These are phyloP conservation scores for Phrynocephalus versicolor DNA, from an alignment of 2,113 vertebrate species.

Conservation along the genomic window DNA sequence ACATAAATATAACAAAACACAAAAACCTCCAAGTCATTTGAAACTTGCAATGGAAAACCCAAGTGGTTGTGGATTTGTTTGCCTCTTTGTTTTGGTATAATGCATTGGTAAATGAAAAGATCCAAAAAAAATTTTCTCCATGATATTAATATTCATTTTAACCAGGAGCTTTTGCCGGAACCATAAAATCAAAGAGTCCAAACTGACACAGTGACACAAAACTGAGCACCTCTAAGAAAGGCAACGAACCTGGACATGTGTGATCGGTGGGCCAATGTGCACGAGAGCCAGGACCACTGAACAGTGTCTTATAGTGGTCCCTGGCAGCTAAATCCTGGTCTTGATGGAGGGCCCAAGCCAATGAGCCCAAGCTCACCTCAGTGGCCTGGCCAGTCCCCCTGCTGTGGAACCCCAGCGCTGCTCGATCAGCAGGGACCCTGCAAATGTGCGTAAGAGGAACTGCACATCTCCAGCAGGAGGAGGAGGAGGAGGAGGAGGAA, in stretches of 20 bases:
- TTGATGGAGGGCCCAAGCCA: neutral
- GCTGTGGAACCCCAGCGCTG: too few relatives aligned
- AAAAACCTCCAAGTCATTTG: conserved; percentile 29
- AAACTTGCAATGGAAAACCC: conserved; percentile 6
- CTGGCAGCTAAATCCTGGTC: neutral
- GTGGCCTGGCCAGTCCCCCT: neutral
- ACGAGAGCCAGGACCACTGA: fast-evolving
- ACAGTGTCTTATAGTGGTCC: fast-evolving
- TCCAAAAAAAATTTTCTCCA: conserved; percentile 1
- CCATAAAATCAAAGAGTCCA: neutral
- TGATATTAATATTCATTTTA: neutral
- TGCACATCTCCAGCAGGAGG: neutral
- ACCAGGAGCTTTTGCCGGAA: conserved; percentile 31
- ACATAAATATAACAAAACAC: conserved; percentile 50
- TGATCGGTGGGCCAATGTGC: neutral
- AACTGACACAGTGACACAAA: neutral
- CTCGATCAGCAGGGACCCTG: neutral
- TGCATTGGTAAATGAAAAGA: conserved; percentile 20
- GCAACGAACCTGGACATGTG: fast-evolving
- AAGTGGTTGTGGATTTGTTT: neutral
- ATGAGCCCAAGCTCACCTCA: neutral
- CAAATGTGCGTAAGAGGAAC: too few relatives aligned
- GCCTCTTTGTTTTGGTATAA: conserved; percentile 8
- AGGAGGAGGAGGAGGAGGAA: too few relatives aligned
- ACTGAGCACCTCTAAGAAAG: neutral